These are phyloP conservation scores for Condylostylus longicornis DNA, from an alignment of 1,140 invertebrate species.

Conservation along the genomic window DNA sequence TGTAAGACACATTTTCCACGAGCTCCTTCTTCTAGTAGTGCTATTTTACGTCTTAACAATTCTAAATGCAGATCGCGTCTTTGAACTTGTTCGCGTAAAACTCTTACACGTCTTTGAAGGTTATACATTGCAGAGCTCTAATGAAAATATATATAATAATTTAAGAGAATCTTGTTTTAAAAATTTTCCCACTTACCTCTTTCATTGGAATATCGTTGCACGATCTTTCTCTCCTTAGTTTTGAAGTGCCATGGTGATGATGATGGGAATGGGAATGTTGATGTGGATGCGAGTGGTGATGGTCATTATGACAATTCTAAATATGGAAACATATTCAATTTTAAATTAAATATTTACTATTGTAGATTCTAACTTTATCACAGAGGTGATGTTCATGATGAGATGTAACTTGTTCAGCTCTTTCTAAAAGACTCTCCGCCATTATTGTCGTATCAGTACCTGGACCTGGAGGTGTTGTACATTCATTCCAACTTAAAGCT, in stretches of 20 bases:
- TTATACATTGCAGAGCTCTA: constrained; percentile 73
- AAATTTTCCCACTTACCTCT: constrained; percentile 11
- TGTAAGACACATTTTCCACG: constrained; percentile 46
- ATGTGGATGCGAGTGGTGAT: constrained; percentile 3
- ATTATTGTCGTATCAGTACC: constrained; percentile 64
- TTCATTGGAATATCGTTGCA: constrained; percentile 50
- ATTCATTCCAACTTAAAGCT: constrained; percentile 31
- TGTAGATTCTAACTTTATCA: constrained; percentile 58
- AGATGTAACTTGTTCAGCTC: constrained; percentile 55
- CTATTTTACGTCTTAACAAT: constrained; percentile 68
- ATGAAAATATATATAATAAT: background rate
- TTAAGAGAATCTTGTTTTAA: background rate
- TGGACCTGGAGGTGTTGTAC: constrained; percentile 34
- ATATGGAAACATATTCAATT: constrained; percentile 1
- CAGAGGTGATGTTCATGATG: constrained; percentile 55
- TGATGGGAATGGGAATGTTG: constrained; percentile 14
- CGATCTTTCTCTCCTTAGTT: constrained; percentile 53
- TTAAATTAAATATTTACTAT: no score
- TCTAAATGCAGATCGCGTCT: constrained; percentile 82
- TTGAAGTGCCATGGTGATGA: constrained; percentile 13
- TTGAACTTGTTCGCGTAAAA: constrained; percentile 73
- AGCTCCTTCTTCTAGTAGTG: constrained; percentile 60
- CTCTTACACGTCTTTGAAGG: constrained; percentile 62
- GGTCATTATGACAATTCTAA: constrained; percentile 11
- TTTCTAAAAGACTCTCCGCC: constrained; percentile 56